These are phyloP conservation scores for Drosophila nigrodunni DNA, from an alignment of 1,140 invertebrate species.

Conservation along the genomic window DNA sequence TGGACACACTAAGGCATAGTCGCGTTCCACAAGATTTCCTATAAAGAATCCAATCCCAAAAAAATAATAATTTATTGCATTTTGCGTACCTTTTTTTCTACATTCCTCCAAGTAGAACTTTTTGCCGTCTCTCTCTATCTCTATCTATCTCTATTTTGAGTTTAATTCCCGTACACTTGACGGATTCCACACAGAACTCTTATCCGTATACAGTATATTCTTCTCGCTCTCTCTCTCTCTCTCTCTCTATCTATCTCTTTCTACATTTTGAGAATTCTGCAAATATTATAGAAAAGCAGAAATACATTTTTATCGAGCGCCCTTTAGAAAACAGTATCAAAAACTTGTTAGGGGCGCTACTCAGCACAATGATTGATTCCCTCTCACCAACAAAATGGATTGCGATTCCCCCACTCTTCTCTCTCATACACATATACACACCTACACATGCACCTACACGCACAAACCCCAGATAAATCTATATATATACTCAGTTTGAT, in stretches of 20 bases:
- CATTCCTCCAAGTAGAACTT: slow-evolving; percentile 57
- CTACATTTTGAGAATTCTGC: slow-evolving; percentile 34
- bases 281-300: slow-evolving; percentile 3
- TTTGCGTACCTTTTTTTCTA: slow-evolving; percentile 38
- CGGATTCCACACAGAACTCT: slow-evolving; percentile 40
- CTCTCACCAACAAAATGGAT: slow-evolving; percentile 32
- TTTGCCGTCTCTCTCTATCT: slow-evolving; percentile 22
- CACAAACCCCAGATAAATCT: slow-evolving; percentile 15
- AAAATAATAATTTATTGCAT: slow-evolving; percentile 40
- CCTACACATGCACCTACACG: slow-evolving; percentile 47
- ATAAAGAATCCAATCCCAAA: not conserved
- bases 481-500: slow-evolving; percentile 11
- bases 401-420: slow-evolving; percentile 19
- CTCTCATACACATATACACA: slow-evolving; percentile 31
- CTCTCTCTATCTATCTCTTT: slow-evolving; percentile 16
- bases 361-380: slow-evolving; percentile 56
- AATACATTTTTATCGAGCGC: slow-evolving; percentile 45
- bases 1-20: slow-evolving; percentile 97
- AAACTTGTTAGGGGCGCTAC: slow-evolving; percentile 66
- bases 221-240: slow-evolving; percentile 4
- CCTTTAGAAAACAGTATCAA: slow-evolving; percentile 63
- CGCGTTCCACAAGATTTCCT: slow-evolving; percentile 73
- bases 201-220: slow-evolving; percentile 39
- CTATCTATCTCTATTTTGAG: slow-evolving; percentile 36
- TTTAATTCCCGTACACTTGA: slow-evolving; percentile 55